Evolutionary conservation across 2,113 vertebrate species (phyloP), one percentile per base, ranked within the genome.

Genomic region (Accipiter virgatus): DNA sequence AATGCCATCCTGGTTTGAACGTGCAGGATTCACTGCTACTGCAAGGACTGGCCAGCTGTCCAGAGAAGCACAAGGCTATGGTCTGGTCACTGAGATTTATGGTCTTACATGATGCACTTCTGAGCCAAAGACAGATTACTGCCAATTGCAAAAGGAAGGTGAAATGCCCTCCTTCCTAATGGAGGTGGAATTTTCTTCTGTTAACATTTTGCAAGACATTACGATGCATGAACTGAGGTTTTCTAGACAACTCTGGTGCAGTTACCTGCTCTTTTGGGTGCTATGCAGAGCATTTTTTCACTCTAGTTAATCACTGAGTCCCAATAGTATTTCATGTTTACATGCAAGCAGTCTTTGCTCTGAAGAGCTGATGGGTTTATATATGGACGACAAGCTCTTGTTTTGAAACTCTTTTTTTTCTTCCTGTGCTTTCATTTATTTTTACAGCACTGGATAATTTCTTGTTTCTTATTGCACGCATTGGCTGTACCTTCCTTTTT

Each of bases 81-180:
- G 11, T 31, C 66, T 75, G 56, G 74, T 97, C 85, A 84, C 45
- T 74, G 65, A 93, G 86, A 95, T 94, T 93, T 92, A 92, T 79
- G 48, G 53, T 43, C 23, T 73, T 67, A 62, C 0, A 1, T 7
- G 23, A 53, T 45, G 13, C 6, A 9, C 4, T 81, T 84, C 89
- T 74, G 38, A 93, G 95, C 21, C 16, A 61, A 86, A 94, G 71
- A 70, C 67, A 96, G 88, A 78, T 9, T 86, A 29, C 66, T 74
- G 59, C 40, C 72, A 79, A 34, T 56, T 82, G 53, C 59, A 73
- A 91, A 94, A 45, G 29, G 36, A 79, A 75, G 14, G 20, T 20
- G 62, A 93, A 86, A 81, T 18, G 6, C 2, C 7, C 19, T 48
- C 15, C 34, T 52, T 73, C 81, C 47, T 40, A 34, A 32, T 3